phyloP scores from a whole-genome alignment of 1,140 invertebrate genomes.

The Rhopalosiphum padi region DNA sequence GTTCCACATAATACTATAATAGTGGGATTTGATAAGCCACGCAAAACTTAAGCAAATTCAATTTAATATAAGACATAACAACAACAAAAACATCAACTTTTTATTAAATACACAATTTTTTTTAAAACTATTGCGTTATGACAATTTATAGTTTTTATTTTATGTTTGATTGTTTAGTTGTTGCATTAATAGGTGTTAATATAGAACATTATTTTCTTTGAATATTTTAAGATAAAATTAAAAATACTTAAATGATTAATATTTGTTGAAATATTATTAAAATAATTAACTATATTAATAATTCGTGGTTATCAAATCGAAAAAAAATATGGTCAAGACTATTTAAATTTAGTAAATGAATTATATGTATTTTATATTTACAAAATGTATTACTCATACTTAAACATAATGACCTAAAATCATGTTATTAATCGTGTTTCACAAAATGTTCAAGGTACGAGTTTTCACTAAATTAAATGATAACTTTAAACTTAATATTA shows the following conservation, averaged over 20 bases:
- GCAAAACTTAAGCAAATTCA: neutral
- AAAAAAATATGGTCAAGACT: neutral
- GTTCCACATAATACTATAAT: neutral
- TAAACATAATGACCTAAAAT: neutral
- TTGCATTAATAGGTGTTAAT: neutral
- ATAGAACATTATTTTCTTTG: neutral
- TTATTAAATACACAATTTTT: neutral
- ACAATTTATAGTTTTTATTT: slow-evolving; percentile 14
- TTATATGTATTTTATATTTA: neutral
- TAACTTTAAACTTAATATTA: too few species aligned
- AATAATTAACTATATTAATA: slow-evolving; percentile 20
- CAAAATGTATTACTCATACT: neutral
- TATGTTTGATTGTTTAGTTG: neutral
- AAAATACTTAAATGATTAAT: neutral
- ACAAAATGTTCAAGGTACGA: neutral
- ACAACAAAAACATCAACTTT: neutral
- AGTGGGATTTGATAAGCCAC: neutral
- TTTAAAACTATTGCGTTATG: neutral
- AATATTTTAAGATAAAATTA: neutral
- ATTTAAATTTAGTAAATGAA: neutral
- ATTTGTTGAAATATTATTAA: neutral
- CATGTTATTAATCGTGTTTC: neutral
- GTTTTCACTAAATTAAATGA: neutral
- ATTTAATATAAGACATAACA: neutral
- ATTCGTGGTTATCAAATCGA: neutral